Base-by-base conservation (phyloP, 2,113 vertebrate species). In the Genyomyrus donnyi region DNA sequence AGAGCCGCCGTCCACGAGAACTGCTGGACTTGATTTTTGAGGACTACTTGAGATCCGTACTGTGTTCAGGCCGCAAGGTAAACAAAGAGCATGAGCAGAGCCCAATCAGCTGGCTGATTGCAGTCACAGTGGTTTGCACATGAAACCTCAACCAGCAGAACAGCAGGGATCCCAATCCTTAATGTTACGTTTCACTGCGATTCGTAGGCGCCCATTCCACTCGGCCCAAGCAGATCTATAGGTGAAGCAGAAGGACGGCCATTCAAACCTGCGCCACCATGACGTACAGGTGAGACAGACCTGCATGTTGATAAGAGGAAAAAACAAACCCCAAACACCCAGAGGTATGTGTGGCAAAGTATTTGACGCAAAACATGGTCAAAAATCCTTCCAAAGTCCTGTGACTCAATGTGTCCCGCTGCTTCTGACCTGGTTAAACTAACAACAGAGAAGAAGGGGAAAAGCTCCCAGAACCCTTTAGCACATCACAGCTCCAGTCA, bases 371-470 rank as follows among this genome's bases (percentile, higher is more conserved):
- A 97, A 98, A 97, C 97, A 97, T 99, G 98, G 98, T 99, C 98
- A 99, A 99, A 99, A 99, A 99, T 98, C 98, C 98, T 99, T 99
- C 98, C 98, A 93, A 96, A 97, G 96, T 97, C 95, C 96, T 97
- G 96, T 96, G 97, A 93, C 91, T 87, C 95, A 95, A 93, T 96
- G 96, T 97, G 95, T 96, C 94, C 95, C 96, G 95, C 97, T 95
- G 96, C 95, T 50, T 86, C 46, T n/a, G 3, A 56, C 86, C 86
- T 39, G 50, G 7, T 58, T 56, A 31, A 88, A 90, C 35, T 83
- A 52, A 15, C 24, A 90, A 15, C n/a, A 90, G 48, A 89, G 24
- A 42, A 89, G 89, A 88, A 83, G 90, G 93, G 91, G 91, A 85
- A 91, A 84, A 93, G 94, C 91, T 92, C n/a, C 19, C 45, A 85